Percentiles rank a stretch among this genome's conserved stretches.
These are phyloP conservation scores for Apogon hyalosoma DNA, from an alignment of 2,797 vertebrate genomes.

Conservation along the genomic window DNA sequence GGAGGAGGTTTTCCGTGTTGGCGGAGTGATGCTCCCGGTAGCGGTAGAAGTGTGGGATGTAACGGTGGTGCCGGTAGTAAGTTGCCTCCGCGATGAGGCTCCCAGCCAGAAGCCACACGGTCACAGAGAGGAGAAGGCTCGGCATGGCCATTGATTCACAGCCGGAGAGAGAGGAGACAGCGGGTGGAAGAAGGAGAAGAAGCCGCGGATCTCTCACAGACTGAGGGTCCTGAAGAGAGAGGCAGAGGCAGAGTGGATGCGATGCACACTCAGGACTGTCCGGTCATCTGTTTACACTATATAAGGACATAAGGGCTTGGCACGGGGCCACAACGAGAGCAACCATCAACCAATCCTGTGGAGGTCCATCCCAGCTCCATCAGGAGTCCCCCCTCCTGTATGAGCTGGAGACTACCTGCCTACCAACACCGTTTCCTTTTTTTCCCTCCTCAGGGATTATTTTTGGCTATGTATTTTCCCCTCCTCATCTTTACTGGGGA, in stretches of 20 bases:
- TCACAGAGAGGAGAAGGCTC: slow-evolving; percentile 73
- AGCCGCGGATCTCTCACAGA: slow-evolving; percentile 18
- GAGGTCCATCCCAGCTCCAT: slow-evolving; percentile 82
- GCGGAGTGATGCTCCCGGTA: slow-evolving; percentile 75
- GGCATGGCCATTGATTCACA: slow-evolving; percentile 76
- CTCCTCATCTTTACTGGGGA: slow-evolving; percentile 78
- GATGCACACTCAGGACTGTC: slow-evolving; percentile 84
- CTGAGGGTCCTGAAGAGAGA: slow-evolving; percentile 37
- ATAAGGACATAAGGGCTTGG: slow-evolving; percentile 89
- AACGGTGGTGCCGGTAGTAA: slow-evolving; percentile 84
- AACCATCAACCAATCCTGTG: slow-evolving; percentile 87
- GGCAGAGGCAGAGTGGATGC: slow-evolving; percentile 76
- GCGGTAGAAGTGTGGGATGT: slow-evolving; percentile 79
- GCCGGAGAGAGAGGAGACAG: slow-evolving; percentile 46
- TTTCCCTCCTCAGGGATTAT: slow-evolving; percentile 55
- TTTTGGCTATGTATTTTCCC: slow-evolving; percentile 69
- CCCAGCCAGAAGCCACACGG: slow-evolving; percentile 81
- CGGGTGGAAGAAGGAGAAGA: slow-evolving; percentile 37
- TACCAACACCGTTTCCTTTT: slow-evolving; percentile 57
- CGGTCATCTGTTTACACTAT: slow-evolving; percentile 86
- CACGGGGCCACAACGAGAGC: slow-evolving; percentile 80
- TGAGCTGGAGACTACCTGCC: slow-evolving; percentile 82
- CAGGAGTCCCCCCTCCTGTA: slow-evolving; percentile 77
- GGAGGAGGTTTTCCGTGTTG: slow-evolving; percentile 86
- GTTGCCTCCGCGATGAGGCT: slow-evolving; percentile 82